Evolutionary conservation across 1,140 invertebrate genomes (phyloP).

Genomic region (Adoxophyes honmai): DNA sequence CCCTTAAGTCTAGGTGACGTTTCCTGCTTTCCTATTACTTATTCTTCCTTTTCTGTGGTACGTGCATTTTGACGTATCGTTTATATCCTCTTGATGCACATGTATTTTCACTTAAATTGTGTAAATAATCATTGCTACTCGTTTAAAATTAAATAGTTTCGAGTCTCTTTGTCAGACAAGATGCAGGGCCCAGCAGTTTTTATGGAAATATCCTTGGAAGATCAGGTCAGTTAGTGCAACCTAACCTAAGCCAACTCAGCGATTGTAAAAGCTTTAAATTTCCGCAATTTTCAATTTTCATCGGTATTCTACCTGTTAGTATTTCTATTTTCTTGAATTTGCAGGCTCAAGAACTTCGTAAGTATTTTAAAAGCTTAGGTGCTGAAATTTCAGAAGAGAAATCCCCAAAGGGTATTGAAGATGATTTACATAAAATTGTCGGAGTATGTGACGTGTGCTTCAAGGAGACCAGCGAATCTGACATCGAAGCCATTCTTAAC

Average conservation of each 20-base stretch:
- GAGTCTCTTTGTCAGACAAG: conserved; percentile 26
- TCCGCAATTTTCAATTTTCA: too few relatives aligned
- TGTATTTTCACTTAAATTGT: conserved; percentile 12
- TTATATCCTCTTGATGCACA: conserved; percentile 8
- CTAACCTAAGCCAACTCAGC: conserved; percentile 42
- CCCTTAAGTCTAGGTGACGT: conserved; percentile 9
- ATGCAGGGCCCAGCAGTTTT: conserved; percentile 89
- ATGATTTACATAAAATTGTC: conserved; percentile 96
- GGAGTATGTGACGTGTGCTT: conserved; percentile 95
- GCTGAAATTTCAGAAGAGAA: conserved; percentile 95
- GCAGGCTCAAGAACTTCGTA: conserved; percentile 91
- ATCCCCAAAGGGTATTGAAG: conserved; percentile 92
- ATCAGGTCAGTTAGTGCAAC: conserved; percentile 80
- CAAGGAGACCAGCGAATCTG: conserved; percentile 87
- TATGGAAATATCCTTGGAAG: conserved; percentile 88
- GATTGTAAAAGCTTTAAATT: too few relatives aligned
- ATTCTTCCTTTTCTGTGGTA: background rate
- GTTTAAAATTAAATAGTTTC: conserved; percentile 17
- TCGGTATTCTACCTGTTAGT: too few relatives aligned
- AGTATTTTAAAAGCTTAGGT: conserved; percentile 93
- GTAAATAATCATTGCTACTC: conserved; percentile 1
- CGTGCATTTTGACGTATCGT: background rate
- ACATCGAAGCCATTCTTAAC: conserved; percentile 91
- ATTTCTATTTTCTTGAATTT: conserved; percentile 37
- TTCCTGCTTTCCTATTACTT: background rate